These are phyloP conservation scores for Drosophila eugracilis DNA, from an alignment of 1,140 invertebrate genomes.

Conservation along the genomic window DNA sequence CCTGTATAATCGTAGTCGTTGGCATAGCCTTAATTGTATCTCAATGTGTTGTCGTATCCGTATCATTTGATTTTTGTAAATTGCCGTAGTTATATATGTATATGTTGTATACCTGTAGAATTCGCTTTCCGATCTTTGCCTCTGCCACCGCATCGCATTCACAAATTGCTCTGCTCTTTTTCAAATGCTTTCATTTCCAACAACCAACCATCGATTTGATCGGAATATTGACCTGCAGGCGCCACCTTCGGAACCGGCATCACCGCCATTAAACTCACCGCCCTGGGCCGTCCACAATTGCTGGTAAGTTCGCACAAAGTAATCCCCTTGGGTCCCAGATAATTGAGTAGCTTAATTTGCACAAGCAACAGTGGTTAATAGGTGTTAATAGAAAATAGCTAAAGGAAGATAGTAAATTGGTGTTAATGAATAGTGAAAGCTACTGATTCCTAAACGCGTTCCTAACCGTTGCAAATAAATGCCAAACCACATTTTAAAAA, in stretches of 20 bases:
- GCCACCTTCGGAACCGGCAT: conserved; percentile 97
- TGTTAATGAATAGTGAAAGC: neutral
- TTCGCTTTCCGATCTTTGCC: conserved; percentile 10
- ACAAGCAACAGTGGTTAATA: neutral
- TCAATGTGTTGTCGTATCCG: conserved; percentile 9
- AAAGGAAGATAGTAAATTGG: neutral
- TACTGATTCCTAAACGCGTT: neutral
- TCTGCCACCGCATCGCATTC: conserved; percentile 34
- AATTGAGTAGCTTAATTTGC: neutral
- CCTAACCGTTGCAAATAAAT: neutral
- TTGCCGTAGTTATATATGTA: conserved; percentile 3
- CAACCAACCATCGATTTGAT: conserved; percentile 20
- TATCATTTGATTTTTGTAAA: conserved; percentile 1
- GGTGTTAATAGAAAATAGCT: neutral
- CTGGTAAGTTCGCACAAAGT: conserved; percentile 88
- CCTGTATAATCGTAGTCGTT: neutral
- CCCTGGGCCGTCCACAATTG: conserved; percentile 97
- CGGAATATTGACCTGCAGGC: conserved; percentile 86
- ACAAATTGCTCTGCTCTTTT: conserved; percentile 60
- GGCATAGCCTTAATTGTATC: neutral
- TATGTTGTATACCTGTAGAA: conserved; percentile 2
- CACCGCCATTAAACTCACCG: conserved; percentile 98
- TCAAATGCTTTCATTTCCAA: conserved; percentile 74
- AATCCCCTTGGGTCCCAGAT: neutral
- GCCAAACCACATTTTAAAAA: neutral